A percentile compares a stretch with the other conserved stretches of the same genome.
These are phyloP conservation scores for Syrmaticus mikado DNA, from an alignment of 2,113 vertebrate species.

Conservation along the genomic window DNA sequence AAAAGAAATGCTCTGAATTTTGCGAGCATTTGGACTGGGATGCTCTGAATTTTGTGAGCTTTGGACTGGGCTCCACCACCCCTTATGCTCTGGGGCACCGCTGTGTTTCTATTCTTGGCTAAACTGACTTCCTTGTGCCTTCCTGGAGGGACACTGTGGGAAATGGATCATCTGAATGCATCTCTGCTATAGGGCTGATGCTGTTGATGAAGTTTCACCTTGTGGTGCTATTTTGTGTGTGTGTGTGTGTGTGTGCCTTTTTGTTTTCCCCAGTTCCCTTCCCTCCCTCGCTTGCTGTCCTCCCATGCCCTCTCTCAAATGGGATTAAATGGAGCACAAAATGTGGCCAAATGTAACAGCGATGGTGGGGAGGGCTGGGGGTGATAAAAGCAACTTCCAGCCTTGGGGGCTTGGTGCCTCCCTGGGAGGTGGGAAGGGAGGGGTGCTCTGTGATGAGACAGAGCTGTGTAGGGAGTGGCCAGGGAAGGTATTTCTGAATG, in stretches of 20 bases:
- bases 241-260: neutral
- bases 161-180: slow-evolving; percentile 34
- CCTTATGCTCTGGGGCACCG: neutral
- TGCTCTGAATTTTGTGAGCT: neutral
- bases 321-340: slow-evolving; percentile 68
- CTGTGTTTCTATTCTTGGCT: slow-evolving; percentile 31
- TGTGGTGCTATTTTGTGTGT: neutral
- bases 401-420: neutral
- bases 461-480: neutral
- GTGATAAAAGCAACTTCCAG: slow-evolving; percentile 1
- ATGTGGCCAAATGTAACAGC: slow-evolving; percentile 15
- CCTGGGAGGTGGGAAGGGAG: neutral
- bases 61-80: neutral
- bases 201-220: slow-evolving; percentile 56
- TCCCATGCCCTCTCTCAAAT: slow-evolving; percentile 43
- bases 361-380: neutral
- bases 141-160: slow-evolving; percentile 30
- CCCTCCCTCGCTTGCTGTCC: neutral
- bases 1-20: neutral
- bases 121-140: slow-evolving; percentile 45
- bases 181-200: neutral
- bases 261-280: neutral
- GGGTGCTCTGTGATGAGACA: neutral
- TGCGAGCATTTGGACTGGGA: neutral
- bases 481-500: neutral